Percentiles rank a stretch among this genome's conserved stretches.
Conservation (phyloP, 2,888 invertebrate genomes). For the Atherix ibis region DNA sequence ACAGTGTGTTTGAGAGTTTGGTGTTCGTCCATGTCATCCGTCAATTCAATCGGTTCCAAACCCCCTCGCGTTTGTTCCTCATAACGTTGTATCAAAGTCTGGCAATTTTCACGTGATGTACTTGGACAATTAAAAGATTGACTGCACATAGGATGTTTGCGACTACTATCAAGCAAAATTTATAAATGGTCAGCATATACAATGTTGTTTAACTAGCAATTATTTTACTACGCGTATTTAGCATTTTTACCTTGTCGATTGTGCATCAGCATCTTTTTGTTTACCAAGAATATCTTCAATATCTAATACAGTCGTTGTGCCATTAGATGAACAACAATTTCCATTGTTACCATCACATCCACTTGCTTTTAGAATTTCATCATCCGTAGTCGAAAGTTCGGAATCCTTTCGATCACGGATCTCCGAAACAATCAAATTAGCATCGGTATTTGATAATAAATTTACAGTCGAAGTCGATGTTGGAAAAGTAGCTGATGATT, state of each 20-base stretch:
- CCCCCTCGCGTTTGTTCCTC: conserved; percentile 36
- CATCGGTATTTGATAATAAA: conserved; percentile 18
- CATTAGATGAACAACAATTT: conserved; percentile 21
- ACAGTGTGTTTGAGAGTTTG: conserved; percentile 71
- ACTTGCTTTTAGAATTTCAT: conserved; percentile 19
- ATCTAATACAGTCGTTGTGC: conserved; percentile 36
- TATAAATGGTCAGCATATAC: no score
- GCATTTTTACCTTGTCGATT: no score
- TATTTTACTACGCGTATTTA: no score
- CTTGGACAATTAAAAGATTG: conserved; percentile 37
- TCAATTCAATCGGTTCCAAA: conserved; percentile 37
- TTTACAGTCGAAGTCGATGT: conserved; percentile 26
- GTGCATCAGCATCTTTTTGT: conserved; percentile 8
- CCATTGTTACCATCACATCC: conserved; percentile 22
- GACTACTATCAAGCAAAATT: no score
- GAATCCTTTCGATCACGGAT: conserved; percentile 18
- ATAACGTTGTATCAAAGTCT: conserved; percentile 36
- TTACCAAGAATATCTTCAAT: conserved; percentile 44
- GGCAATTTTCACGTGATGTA: conserved; percentile 35
- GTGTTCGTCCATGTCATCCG: conserved; percentile 40
- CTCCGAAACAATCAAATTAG: conserved; percentile 9
- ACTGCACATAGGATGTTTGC: conserved; percentile 36
- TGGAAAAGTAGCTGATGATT: not conserved
- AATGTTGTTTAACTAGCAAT: no score
- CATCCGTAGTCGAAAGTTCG: conserved; percentile 26